Conservation (phyloP, 2,797 vertebrate genomes). For the Sciurus carolinensis region DNA sequence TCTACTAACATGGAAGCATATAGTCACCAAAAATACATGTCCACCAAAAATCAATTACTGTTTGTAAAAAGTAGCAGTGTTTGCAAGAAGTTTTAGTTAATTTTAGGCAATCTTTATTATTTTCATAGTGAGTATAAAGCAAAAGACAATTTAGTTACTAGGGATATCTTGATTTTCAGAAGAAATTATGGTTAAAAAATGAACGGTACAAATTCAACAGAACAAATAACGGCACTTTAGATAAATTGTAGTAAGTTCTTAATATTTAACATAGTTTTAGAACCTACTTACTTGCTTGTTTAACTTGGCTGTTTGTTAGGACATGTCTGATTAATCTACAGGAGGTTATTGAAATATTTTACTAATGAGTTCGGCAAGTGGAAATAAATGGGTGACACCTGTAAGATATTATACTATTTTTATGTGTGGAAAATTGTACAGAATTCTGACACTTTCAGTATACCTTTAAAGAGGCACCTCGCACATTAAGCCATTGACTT, state of each 20-base stretch:
- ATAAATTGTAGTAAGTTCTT: neutral
- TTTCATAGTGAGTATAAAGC: neutral
- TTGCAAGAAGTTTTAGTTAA: neutral
- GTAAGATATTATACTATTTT: slow-evolving; percentile 79
- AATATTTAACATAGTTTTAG: slow-evolving; percentile 1
- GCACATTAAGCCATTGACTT: slow-evolving; percentile 84
- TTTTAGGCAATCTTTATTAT: neutral
- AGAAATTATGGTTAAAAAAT: neutral
- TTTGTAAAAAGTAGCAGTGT: neutral
- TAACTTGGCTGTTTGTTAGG: slow-evolving; percentile 45
- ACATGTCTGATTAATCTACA: slow-evolving; percentile 62
- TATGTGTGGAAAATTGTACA: slow-evolving; percentile 79
- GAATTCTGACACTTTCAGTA: slow-evolving; percentile 82
- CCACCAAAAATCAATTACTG: neutral
- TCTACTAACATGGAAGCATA: neutral
- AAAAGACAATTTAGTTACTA: neutral
- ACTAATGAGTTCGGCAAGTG: slow-evolving; percentile 73
- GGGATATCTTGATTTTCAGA: neutral
- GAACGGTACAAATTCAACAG: neutral
- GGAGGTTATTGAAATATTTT: slow-evolving; percentile 68
- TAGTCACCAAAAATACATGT: neutral
- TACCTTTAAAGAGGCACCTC: slow-evolving; percentile 78
- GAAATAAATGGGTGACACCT: slow-evolving; percentile 77
- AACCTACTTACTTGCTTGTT: slow-evolving; percentile 23
- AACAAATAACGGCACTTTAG: neutral